Conservation (phyloP, 2,797 vertebrate species). For the Tolypeutes matacus region DNA sequence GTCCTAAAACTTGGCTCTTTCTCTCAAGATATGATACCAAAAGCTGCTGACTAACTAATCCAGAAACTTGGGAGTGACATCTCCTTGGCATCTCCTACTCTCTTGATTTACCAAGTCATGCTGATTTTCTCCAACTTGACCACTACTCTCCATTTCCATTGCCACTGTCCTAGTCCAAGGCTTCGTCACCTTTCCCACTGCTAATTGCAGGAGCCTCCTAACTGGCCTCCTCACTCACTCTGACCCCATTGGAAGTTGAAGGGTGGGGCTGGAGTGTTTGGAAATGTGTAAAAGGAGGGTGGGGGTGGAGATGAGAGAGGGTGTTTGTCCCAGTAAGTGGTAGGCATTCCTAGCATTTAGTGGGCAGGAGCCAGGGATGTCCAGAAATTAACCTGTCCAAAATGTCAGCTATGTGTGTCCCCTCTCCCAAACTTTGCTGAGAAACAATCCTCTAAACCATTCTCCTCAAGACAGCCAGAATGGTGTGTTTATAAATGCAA, state of each 20-base stretch:
- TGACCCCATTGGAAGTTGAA: background rate
- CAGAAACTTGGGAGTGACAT: background rate
- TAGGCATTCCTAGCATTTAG: background rate
- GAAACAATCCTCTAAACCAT: background rate
- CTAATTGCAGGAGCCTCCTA: background rate
- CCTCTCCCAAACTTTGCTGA: background rate
- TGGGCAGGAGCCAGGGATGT: background rate
- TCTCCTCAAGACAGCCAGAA: background rate
- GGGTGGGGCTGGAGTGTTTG: background rate
- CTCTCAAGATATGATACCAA: background rate
- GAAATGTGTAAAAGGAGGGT: background rate
- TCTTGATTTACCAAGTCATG: background rate
- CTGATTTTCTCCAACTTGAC: background rate
- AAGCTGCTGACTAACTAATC: background rate
- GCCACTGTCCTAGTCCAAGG: background rate
- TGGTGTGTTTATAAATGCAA: background rate
- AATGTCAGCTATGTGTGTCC: background rate
- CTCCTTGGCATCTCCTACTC: background rate
- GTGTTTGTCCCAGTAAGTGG: background rate
- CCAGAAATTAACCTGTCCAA: background rate
- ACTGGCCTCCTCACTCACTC: background rate
- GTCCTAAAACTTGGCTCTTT: conserved; percentile 1
- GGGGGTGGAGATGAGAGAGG: background rate
- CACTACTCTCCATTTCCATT: background rate
- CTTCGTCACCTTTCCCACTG: background rate